These are phyloP conservation scores for Rambutsinella grinnellia DNA, from an alignment of 2,888 invertebrate species.

Conservation along the genomic window DNA sequence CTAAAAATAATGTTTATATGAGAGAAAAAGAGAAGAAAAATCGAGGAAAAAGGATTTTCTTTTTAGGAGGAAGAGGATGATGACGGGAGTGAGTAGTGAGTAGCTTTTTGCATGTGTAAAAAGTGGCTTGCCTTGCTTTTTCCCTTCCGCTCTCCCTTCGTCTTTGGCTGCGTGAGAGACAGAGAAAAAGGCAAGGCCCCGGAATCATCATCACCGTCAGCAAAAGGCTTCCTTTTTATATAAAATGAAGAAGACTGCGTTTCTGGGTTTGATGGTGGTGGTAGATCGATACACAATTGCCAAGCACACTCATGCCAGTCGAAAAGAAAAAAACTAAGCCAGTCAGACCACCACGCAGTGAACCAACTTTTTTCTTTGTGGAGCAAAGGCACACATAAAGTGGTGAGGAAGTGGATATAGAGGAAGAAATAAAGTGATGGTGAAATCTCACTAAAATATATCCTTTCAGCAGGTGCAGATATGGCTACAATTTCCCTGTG, in stretches of 20 bases:
- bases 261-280: too few species aligned
- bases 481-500: too few species aligned
- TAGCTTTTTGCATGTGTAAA: constrained; percentile 44
- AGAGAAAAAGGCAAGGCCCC: neutral
- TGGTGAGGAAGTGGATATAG: neutral
- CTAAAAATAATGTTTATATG: too few species aligned
- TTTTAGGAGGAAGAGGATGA: constrained; percentile 9
- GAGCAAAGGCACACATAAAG: neutral
- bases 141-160: neutral
- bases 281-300: constrained; percentile 50
- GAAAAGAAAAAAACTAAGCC: neutral
- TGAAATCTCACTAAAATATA: neutral
- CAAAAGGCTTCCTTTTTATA: too few species aligned
- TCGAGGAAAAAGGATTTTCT: neutral
- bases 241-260: too few species aligned
- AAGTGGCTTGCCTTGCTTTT: constrained; percentile 15
- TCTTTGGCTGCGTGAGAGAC: neutral
- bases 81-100: constrained; percentile 17
- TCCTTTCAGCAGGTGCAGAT: neutral
- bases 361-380: constrained; percentile 12
- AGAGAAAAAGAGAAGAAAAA: too few species aligned
- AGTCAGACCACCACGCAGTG: neutral
- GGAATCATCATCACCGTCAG: too few species aligned
- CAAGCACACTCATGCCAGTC: neutral
- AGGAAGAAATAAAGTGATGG: neutral